Evolutionary conservation across 1,140 invertebrate species (phyloP), one percentile per base, ranked within the genome.

Genomic region (Drosophila kohkoa): DNA sequence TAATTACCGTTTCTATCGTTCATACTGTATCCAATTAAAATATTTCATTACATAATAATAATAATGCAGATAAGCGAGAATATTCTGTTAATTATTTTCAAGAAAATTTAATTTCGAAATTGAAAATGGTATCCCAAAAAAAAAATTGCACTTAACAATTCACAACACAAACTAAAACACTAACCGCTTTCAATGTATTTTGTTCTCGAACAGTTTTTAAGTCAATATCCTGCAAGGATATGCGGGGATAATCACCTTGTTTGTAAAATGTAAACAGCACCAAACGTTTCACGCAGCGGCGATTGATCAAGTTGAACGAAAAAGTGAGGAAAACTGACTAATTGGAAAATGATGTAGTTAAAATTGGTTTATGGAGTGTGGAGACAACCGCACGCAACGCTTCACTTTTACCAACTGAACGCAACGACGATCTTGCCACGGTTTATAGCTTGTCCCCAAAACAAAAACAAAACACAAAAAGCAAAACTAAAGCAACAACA

Each of bases 351-450:
- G 41, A 48, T 70, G 69, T 62, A 73, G 28, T 74, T 68, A 13
- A 63, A 46, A 60, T 69, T 64, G 35, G 38, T 60, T 72, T 82
- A 30, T 62, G n/a, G 35, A 35, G 43, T 38, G 54, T 74, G 41
- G 73, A 78, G 72, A 75, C 79, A 82, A 89, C 90, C 90, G 82
- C 81, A 92, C 90, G 87, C 66, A 86, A 91, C 87, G 90, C 82
- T 83, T 87, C 75, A 89, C 90, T 92, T 92, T 91, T 90, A 92
- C 90, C 83, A 92, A 92, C 90, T 92, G 90, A 91, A 87, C 87
- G 90, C 77, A 76, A 59, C 75, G 82, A 83, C 90, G 83, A 92
- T 86, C 90, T 89, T 81, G 86, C 88, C 90, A 81, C 81, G 75
- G 90, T 91, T 92, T 92, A 92, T 92, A 92, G 82, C 78, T 71